Conservation (phyloP, 1,140 invertebrate species). For the Ridgeia piscesae region DNA sequence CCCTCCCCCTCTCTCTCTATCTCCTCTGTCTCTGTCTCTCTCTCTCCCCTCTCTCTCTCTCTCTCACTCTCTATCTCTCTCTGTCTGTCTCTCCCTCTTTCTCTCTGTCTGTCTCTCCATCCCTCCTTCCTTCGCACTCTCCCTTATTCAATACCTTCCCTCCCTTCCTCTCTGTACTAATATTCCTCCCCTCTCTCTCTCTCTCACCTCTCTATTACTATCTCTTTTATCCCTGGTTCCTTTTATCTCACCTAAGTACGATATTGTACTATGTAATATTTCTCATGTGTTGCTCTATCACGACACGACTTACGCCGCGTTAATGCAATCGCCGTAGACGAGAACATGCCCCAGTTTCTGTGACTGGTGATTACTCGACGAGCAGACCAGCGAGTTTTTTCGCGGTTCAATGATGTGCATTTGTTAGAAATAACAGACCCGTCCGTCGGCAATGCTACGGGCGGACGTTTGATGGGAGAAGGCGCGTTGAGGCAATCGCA, state of each 20-base stretch:
- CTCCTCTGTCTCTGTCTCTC: no score
- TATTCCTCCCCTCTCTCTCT: no score
- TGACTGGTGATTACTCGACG: neutral
- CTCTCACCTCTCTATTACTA: no score
- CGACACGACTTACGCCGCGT: neutral
- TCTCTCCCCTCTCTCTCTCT: no score
- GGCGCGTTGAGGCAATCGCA: neutral
- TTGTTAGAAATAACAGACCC: neutral
- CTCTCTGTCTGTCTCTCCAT: no score
- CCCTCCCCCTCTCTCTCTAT: no score
- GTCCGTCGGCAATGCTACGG: neutral
- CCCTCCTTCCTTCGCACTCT: no score
- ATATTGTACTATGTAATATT: neutral
- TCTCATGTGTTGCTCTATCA: neutral
- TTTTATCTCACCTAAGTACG: neutral
- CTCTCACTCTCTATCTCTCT: no score
- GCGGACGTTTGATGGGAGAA: neutral
- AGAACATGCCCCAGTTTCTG: neutral
- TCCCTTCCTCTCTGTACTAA: no score
- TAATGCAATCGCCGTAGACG: neutral
- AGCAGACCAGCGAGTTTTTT: neutral
- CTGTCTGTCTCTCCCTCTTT: no score
- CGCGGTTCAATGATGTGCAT: neutral
- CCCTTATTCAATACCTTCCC: no score
- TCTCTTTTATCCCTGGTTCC: no score